Evolutionary conservation across 2,888 invertebrate genomes (phyloP).

Genomic region (Melipona beecheii): DNA sequence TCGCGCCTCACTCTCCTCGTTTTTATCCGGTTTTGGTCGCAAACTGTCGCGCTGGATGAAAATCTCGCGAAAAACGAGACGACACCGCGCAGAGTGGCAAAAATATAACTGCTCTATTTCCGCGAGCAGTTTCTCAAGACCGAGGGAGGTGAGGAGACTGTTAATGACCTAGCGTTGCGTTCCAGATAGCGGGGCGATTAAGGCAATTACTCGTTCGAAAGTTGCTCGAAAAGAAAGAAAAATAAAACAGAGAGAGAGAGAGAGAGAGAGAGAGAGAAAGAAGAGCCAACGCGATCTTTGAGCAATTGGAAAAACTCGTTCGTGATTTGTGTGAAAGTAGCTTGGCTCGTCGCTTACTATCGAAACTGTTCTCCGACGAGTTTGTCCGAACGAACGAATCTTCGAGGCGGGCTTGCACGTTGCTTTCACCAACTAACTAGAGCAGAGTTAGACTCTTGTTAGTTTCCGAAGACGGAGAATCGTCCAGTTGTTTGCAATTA

Average conservation of each 20-base stretch:
- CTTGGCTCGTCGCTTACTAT: neutral
- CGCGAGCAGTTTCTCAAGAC: conserved; percentile 29
- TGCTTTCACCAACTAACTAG: neutral
- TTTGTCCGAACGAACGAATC: neutral
- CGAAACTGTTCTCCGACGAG: neutral
- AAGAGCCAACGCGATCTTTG: neutral
- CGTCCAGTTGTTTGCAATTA: conserved; percentile 51
- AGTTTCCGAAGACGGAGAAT: neutral
- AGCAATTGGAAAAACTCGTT: conserved; percentile 25
- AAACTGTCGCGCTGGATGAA: neutral
- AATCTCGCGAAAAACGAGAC: conserved; percentile 5
- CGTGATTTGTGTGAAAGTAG: neutral
- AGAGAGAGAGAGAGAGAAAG: neutral
- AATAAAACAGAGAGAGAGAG: neutral
- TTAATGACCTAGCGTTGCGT: conserved; percentile 72
- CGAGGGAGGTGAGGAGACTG: conserved; percentile 30
- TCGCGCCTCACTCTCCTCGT: neutral
- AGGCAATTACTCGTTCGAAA: conserved; percentile 74
- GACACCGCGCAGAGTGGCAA: neutral
- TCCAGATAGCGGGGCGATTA: conserved; percentile 74
- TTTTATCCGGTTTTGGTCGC: neutral
- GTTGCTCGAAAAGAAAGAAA: neutral
- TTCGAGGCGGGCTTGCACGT: neutral
- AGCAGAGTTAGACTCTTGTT: too few relatives aligned
- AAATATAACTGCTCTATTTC: conserved; percentile 21